A percentile compares a stretch with the other conserved stretches of the same genome.
These are phyloP conservation scores for Trachelus stipa DNA, from an alignment of 2,888 invertebrate genomes.

Conservation along the genomic window DNA sequence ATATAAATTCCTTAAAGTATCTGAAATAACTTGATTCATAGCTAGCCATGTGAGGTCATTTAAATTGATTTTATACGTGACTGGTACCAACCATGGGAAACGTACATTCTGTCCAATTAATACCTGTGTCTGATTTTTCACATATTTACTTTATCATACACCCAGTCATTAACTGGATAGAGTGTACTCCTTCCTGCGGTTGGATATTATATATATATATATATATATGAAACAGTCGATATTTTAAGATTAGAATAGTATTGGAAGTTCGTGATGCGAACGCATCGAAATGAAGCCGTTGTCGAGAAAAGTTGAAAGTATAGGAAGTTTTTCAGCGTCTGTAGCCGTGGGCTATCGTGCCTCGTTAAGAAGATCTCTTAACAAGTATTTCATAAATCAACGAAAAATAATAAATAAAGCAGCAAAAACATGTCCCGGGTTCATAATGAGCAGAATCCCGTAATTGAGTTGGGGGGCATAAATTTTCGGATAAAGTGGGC, in stretches of 20 bases:
- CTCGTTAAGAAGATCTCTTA: conserved; percentile 22
- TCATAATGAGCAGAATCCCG: conserved; percentile 27
- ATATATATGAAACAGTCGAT: neutral
- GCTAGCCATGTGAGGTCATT: neutral
- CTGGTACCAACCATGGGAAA: neutral
- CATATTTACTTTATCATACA: neutral
- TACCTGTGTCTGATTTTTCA: neutral
- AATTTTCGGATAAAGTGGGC: conserved; percentile 43
- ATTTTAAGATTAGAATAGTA: neutral
- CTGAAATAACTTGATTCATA: neutral
- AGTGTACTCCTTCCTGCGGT: neutral
- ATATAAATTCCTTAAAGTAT: neutral
- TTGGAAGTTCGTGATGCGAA: neutral
- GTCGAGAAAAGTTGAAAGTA: neutral
- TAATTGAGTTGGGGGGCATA: conserved; percentile 39
- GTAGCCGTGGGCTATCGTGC: conserved; percentile 18
- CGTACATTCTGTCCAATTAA: neutral
- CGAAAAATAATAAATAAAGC: conserved; percentile 18
- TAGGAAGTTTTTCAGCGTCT: conserved; percentile 5
- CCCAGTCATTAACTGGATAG: neutral
- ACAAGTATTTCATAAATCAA: conserved; percentile 26
- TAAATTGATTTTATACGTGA: neutral
- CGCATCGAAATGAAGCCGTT: conserved; percentile 4
- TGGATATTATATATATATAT: no score
- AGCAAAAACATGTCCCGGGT: conserved; percentile 8